phyloP scores from a whole-genome alignment of 1,140 invertebrate genomes.

The Philopotamus ludificatus region DNA sequence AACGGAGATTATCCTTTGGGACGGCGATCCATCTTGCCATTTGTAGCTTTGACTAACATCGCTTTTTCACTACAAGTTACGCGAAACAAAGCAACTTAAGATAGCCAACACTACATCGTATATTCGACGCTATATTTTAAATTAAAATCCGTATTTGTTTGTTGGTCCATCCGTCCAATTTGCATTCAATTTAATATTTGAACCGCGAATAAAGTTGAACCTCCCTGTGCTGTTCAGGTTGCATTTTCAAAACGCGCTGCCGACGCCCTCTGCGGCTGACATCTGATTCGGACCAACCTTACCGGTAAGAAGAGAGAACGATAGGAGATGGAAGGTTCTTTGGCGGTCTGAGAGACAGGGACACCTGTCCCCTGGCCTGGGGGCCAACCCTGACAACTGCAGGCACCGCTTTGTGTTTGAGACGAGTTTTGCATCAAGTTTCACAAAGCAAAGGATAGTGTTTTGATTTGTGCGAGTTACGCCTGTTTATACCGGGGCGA shows the following conservation, averaged over 20 bases:
- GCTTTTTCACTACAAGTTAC: too few relatives aligned
- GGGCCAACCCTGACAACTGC: conserved; percentile 16
- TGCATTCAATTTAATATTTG: neutral
- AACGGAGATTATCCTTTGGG: too few relatives aligned
- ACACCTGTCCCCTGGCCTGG: neutral
- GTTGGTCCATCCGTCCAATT: too few relatives aligned
- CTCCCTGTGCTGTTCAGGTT: conserved; percentile 3
- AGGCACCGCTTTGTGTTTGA: conserved; percentile 16
- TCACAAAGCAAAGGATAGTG: conserved; percentile 20
- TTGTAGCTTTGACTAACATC: too few relatives aligned
- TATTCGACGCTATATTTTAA: too few relatives aligned
- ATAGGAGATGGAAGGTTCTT: too few relatives aligned
- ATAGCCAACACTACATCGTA: too few relatives aligned
- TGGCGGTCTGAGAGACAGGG: neutral
- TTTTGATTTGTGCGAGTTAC: conserved; percentile 27
- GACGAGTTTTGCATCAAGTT: conserved; percentile 10
- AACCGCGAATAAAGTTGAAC: neutral
- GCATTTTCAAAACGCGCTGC: conserved; percentile 7
- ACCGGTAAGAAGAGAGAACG: too few relatives aligned
- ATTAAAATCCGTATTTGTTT: too few relatives aligned
- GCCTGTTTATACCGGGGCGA: too few relatives aligned
- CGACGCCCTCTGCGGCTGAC: conserved; percentile 6
- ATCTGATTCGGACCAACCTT: conserved; percentile 4
- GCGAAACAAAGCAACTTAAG: neutral
- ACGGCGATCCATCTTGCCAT: too few relatives aligned